Evolutionary conservation across 2,113 vertebrate genomes (phyloP).

Genomic region (Ceratotherium simum): DNA sequence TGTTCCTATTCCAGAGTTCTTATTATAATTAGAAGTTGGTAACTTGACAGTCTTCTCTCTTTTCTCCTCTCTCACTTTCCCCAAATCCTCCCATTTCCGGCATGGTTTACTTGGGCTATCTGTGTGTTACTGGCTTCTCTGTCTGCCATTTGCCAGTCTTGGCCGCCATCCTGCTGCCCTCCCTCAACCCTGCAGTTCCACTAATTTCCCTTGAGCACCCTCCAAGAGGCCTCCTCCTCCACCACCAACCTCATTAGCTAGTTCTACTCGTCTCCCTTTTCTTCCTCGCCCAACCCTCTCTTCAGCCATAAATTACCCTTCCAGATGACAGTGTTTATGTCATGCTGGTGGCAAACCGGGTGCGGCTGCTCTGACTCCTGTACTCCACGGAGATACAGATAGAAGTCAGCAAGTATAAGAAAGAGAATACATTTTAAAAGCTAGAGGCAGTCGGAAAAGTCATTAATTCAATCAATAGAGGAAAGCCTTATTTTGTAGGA

Average conservation of each 20-base stretch:
- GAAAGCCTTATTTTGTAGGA: not conserved
- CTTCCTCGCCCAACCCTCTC: not conserved
- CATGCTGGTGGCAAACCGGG: not conserved
- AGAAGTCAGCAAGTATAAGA: not conserved
- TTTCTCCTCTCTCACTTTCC: constrained; percentile 17
- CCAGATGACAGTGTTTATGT: constrained; percentile 26
- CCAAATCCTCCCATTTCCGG: constrained; percentile 7
- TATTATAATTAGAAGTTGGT: constrained; percentile 22
- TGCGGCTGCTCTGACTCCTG: not conserved
- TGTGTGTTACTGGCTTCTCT: constrained; percentile 64
- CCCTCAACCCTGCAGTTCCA: constrained; percentile 61
- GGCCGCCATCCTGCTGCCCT: constrained; percentile 60
- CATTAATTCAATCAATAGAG: not conserved
- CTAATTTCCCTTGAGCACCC: constrained; percentile 52
- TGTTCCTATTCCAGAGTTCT: not conserved
- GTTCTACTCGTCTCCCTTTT: constrained; percentile 53
- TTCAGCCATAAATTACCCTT: constrained; percentile 54
- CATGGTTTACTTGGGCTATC: constrained; percentile 63
- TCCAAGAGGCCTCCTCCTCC: not conserved
- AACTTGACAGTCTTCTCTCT: constrained; percentile 53
- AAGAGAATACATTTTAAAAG: not conserved
- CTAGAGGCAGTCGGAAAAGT: not conserved
- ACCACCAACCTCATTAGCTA: constrained; percentile 32
- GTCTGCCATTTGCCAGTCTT: constrained; percentile 55
- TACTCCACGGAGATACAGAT: constrained; percentile 16